Conservation (phyloP, 2,888 invertebrate genomes). For the Hymenopus coronatus region DNA sequence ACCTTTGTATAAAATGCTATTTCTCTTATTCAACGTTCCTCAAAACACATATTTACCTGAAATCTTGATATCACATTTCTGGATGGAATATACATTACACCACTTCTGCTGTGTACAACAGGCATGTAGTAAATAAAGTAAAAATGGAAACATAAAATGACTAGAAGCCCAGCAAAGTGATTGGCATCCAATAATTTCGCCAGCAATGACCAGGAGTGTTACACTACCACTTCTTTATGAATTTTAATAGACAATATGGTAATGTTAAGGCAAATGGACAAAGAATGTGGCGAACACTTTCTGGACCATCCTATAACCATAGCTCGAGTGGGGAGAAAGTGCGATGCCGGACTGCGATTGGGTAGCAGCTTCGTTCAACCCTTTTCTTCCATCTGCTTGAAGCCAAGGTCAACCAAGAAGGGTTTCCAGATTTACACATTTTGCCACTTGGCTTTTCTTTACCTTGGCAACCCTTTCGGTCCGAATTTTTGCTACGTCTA, state of each 20-base stretch:
- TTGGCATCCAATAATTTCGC: no score
- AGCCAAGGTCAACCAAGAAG: background rate
- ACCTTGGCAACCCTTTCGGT: background rate
- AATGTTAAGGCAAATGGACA: background rate
- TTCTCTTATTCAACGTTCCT: no score
- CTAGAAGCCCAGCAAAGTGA: no score
- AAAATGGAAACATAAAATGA: no score
- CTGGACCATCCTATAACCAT: background rate
- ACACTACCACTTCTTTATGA: no score
- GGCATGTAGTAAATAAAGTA: no score
- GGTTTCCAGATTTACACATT: background rate
- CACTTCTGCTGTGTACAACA: background rate
- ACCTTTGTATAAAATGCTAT: no score
- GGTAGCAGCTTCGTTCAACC: background rate
- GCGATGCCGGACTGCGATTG: background rate
- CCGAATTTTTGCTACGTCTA: background rate
- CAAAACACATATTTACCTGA: no score
- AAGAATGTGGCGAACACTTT: background rate
- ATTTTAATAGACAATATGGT: no score
- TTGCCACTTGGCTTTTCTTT: background rate
- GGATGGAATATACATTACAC: background rate
- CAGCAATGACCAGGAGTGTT: no score
- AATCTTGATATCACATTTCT: no score
- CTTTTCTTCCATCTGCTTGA: background rate
- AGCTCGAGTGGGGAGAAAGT: background rate